These are phyloP conservation scores for Idaea straminata DNA, from an alignment of 2,888 invertebrate genomes.

Conservation along the genomic window DNA sequence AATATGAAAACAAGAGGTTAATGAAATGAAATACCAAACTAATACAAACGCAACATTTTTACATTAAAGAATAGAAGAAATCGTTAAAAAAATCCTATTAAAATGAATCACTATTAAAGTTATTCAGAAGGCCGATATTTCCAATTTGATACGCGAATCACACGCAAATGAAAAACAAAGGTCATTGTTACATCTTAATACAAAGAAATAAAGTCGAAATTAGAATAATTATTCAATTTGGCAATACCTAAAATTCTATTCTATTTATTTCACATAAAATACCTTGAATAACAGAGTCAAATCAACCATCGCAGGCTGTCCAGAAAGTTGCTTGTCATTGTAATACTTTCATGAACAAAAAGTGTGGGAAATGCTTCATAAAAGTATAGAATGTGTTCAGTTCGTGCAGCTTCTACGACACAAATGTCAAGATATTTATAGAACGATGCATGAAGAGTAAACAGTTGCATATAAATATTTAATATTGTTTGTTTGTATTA, in stretches of 20 bases:
- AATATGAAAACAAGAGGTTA: too few species aligned
- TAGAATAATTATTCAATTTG: conserved; percentile 2
- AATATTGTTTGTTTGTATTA: conserved; percentile 30
- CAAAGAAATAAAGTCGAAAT: conserved; percentile 12
- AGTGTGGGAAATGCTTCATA: conserved; percentile 12
- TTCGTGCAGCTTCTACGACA: conserved; percentile 13
- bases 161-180: conserved; percentile 6
- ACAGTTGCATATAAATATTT: conserved; percentile 43
- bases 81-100: not conserved
- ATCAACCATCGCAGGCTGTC: conserved; percentile 27
- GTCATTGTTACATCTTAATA: not conserved
- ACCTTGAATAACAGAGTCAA: conserved; percentile 28
- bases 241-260: conserved; percentile 44
- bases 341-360: conserved; percentile 12
- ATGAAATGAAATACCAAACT: too few species aligned
- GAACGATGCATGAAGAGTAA: conserved; percentile 62
- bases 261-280: conserved; percentile 43
- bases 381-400: conserved; percentile 8
- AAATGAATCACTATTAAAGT: not conserved
- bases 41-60: too few species aligned
- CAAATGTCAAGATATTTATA: conserved; percentile 66
- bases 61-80: not conserved
- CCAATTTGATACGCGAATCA: not conserved
- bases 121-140: not conserved
- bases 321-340: conserved; percentile 18